Evolutionary conservation across 2,113 vertebrate species (phyloP).

Genomic region (Erythrocercus mccallii): DNA sequence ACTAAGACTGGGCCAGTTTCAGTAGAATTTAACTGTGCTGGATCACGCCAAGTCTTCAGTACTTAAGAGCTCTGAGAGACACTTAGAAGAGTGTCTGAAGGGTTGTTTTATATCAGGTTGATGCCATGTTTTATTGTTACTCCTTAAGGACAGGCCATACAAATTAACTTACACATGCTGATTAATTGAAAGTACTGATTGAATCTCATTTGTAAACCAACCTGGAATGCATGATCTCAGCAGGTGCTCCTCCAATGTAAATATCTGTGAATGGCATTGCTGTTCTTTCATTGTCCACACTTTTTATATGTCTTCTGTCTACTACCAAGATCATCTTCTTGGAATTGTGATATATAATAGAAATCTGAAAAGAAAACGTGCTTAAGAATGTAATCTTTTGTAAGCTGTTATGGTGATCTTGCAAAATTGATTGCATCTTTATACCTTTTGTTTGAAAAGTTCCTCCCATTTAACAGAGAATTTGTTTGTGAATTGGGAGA

Average conservation of each 20-base stretch:
- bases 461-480: not conserved
- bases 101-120: not conserved
- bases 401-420: not conserved
- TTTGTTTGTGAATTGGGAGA: not conserved
- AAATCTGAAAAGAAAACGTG: slow-evolving; percentile 79
- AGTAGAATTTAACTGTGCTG: not conserved
- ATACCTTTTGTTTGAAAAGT: not conserved
- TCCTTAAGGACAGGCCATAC: not conserved
- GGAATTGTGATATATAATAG: slow-evolving; percentile 95
- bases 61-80: not conserved
- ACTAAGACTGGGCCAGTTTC: not conserved
- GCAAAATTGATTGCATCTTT: not conserved
- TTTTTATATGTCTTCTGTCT: slow-evolving; percentile 91
- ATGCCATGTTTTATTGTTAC: not conserved
- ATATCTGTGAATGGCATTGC: slow-evolving; percentile 90
- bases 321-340: slow-evolving; percentile 97
- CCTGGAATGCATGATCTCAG: slow-evolving; percentile 83
- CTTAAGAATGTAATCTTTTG: not conserved
- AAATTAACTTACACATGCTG: not conserved
- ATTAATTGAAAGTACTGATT: not conserved
- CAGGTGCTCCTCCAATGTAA: slow-evolving; percentile 91
- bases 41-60: not conserved
- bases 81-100: not conserved
- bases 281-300: slow-evolving; percentile 90
- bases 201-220: slow-evolving; percentile 34